phyloP scores from a whole-genome alignment of 53 echinoderm and acorn worm species.

The Paracentrotus lividus region DNA sequence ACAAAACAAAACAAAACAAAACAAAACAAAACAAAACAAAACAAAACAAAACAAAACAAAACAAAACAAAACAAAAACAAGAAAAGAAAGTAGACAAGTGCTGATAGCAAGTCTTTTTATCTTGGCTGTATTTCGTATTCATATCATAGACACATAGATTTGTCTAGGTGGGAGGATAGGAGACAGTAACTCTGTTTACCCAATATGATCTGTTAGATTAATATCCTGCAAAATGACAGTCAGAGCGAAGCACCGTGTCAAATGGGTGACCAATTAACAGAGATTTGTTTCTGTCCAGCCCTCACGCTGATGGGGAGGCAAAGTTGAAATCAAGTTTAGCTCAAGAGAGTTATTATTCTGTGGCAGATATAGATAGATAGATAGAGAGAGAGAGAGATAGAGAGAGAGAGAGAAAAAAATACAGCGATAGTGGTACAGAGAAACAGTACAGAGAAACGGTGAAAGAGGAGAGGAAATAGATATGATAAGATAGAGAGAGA shows the following conservation, averaged over 20 bases:
- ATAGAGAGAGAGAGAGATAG: background rate
- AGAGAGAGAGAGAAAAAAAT: no score
- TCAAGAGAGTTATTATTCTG: background rate
- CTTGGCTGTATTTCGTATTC: background rate
- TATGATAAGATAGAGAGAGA: background rate
- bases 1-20: no score
- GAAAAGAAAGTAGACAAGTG: no score
- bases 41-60: no score
- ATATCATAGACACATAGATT: background rate
- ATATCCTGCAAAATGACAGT: constrained; percentile 4
- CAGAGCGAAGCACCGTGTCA: constrained; percentile 3
- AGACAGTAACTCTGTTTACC: background rate
- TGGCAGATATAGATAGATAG: background rate
- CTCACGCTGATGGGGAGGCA: background rate
- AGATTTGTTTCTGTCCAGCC: background rate
- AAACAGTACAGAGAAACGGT: background rate
- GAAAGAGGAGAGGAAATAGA: background rate
- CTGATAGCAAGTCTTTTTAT: background rate
- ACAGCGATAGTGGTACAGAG: background rate
- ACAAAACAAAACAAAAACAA: no score
- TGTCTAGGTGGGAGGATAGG: background rate
- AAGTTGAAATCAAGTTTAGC: background rate
- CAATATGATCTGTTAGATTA: constrained; percentile 26
- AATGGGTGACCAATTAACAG: constrained; percentile 63
- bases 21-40: no score